Base-by-base conservation (phyloP, 2,797 vertebrate species). In the Bovichtus diacanthus region DNA sequence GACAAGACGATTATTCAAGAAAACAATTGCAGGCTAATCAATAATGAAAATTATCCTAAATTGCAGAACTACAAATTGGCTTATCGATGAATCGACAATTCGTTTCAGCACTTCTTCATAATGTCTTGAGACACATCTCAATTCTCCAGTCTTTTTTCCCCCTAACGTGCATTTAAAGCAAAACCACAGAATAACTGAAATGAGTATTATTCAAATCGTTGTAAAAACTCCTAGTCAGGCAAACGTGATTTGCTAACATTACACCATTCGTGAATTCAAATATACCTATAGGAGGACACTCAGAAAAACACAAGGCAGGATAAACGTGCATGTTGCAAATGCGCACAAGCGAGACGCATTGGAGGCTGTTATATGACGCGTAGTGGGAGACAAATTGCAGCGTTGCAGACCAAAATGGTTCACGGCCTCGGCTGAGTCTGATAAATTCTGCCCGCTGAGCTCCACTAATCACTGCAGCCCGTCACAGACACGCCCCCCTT, bases 401-500 rank as follows among this genome's bases (percentile, higher is more conserved):
- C 82, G 89, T 92, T 85, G 90, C 86, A 88, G 88, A 87, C 79
- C 10, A 70, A 90, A 90, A 91, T 80, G 91, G 90, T 92, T 87
- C 89, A 81, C 21, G 87, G 91, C 88, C 89, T 91, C 62, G 78
- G 92, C 92, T 93, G 90, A 91, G 92, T 92, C 90, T 91, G 87
- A 94, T 92, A 83, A 90, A 95, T 93, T 92, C 87, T 86, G 80
- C 88, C 88, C 72, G 85, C 88, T 76, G 90, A 90, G 92, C 90
- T 91, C 89, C 91, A 92, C 93, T 93, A 93, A 95, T 94, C 92
- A 94, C 84, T 80, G 86, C 86, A 80, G 88, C 82, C 86, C 90
- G 89, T 90, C 91, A 89, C 79, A 70, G 82, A 88, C 93, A 84
- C 88, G 59, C 90, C 88, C 82, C 85, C 87, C 82, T 59, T 76